Evolutionary conservation across 2,113 vertebrate genomes (phyloP), one percentile per base, ranked within the genome.

Genomic region (Phylloscopus trochiloides): DNA sequence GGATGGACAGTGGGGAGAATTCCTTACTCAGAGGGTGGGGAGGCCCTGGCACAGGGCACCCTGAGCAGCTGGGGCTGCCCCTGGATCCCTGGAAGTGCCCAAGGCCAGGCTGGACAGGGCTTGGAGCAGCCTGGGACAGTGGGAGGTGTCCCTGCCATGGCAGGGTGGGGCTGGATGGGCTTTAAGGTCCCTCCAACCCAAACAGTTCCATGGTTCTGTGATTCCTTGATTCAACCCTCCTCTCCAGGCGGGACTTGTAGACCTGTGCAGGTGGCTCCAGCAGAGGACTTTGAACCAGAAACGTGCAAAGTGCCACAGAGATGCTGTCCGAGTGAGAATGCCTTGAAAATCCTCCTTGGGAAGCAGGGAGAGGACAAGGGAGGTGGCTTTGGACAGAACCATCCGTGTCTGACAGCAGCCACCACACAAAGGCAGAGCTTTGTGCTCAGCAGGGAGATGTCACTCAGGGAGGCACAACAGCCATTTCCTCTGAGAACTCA

Each of bases 131-230:
- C 50, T 73, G 58, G 58, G 51, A 25, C 1, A 4, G 43, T 88
- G 59, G 48, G 0, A 81, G 45, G 45, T 67, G 50, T 65, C 62
- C 52, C 72, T 67, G 32, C 32, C 50, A 17, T 38, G 54, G 47
- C 31, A 42, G 12, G 32, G 34, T 29, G 42, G 67, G 0, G 19
- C 1, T 2, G 3, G 43, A 4, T 38, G 43, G 1, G 7, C 2
- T 66, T 38, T 55, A 0, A 71, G 17, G 5, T 72, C 50, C 25
- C 20, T 79, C 38, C 32, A 51, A 17, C 12, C 67, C 68, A 58
- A 80, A 65, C 9, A 2, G 14, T 45, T 24, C 43, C n/a, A 10
- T 3, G 16, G 12, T 9, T 58, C 61, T 52, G 19, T 6, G 38
- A 32, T 28, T 57, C 51, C 47, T 26, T 4, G 1, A 16, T 38